phyloP scores from a whole-genome alignment of 2,888 invertebrate genomes.

The Hyposoter didymator region DNA sequence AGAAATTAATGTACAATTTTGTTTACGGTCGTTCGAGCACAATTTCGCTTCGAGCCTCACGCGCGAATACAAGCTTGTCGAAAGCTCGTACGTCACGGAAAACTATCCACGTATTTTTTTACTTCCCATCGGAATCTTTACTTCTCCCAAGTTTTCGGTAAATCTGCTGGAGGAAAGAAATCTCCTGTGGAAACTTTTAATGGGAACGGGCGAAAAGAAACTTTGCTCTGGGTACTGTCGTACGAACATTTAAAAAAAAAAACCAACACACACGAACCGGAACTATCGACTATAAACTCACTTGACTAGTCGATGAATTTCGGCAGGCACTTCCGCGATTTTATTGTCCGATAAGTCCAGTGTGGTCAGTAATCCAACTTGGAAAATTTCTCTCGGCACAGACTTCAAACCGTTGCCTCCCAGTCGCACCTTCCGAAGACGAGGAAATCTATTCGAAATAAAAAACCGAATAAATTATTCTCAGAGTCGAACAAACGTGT shows the following conservation, averaged over 20 bases:
- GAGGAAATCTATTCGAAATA: slow-evolving; percentile 76
- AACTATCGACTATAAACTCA: slow-evolving; percentile 83
- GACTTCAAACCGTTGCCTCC: slow-evolving; percentile 86
- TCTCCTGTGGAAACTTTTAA: slow-evolving; percentile 56
- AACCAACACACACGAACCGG: slow-evolving; percentile 9
- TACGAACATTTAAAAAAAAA: slow-evolving; percentile 24
- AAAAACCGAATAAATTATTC: slow-evolving; percentile 2
- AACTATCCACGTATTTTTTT: slow-evolving; percentile 17
- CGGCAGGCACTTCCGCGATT: slow-evolving; percentile 87
- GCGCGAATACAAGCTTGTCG: slow-evolving; percentile 48
- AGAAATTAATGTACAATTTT: background rate
- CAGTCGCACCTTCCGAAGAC: slow-evolving; percentile 80
- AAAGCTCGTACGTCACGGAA: slow-evolving; percentile 33
- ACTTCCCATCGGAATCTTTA: slow-evolving; percentile 38
- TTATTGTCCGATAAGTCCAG: slow-evolving; percentile 90
- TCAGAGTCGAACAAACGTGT: background rate
- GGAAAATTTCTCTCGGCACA: slow-evolving; percentile 87
- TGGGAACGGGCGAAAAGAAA: slow-evolving; percentile 50
- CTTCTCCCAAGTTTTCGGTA: slow-evolving; percentile 30
- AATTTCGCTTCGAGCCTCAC: slow-evolving; percentile 4
- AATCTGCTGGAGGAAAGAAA: slow-evolving; percentile 48
- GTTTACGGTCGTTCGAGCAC: background rate
- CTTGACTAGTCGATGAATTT: slow-evolving; percentile 87
- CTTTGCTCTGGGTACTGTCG: background rate
- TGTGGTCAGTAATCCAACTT: slow-evolving; percentile 87